Evolutionary conservation across 2,113 vertebrate species (phyloP).

Genomic region (Eptesicus fuscus): DNA sequence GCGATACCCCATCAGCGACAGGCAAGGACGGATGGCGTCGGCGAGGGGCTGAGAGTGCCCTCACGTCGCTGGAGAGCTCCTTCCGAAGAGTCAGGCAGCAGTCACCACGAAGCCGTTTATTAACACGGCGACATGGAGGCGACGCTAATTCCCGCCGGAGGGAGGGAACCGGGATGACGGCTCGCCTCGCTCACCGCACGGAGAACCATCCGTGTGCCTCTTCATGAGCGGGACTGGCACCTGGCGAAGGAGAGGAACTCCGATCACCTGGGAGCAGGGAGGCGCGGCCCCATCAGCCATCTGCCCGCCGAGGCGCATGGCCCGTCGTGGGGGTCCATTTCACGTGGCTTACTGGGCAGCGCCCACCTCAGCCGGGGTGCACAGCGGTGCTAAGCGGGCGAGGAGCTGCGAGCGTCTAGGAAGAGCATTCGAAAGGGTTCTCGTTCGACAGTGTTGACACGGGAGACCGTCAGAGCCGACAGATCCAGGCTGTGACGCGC

Average conservation of each 20-base stretch:
- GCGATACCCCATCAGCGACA: not conserved
- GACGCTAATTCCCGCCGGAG: not conserved
- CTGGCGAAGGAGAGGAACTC: slow-evolving; percentile 15
- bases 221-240: slow-evolving; percentile 24
- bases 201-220: slow-evolving; percentile 49
- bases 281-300: not conserved
- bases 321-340: not conserved
- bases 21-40: not conserved
- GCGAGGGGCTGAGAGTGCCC: not conserved
- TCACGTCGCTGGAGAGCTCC: not conserved
- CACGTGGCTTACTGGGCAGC: not conserved
- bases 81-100: not conserved
- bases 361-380: not conserved
- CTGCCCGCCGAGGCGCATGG: not conserved
- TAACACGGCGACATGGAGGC: not conserved
- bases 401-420: not conserved
- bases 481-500: not conserved
- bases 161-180: slow-evolving; percentile 57
- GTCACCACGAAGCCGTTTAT: slow-evolving; percentile 20
- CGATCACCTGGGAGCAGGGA: not conserved
- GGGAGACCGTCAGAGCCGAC: slow-evolving; percentile 3
- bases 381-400: not conserved
- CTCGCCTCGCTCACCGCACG: slow-evolving; percentile 43
- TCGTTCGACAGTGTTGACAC: slow-evolving; percentile 36
- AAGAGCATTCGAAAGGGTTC: slow-evolving; percentile 5